Conservation (phyloP, 2,113 vertebrate genomes). For the Struthidea cinerea region DNA sequence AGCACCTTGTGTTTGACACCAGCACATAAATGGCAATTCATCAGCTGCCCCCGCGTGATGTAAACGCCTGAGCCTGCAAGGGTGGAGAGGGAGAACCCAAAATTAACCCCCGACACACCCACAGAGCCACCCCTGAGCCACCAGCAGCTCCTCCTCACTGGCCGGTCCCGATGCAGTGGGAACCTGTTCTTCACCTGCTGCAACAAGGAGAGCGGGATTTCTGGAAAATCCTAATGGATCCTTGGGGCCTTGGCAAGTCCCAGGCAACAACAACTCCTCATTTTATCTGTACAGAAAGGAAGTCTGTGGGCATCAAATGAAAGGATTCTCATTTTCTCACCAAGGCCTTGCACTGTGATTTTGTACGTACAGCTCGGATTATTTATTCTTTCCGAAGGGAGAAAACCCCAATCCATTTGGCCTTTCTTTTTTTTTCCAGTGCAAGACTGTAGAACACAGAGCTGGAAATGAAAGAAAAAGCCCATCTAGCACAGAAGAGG, state of each 20-base stretch:
- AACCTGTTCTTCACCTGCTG: neutral
- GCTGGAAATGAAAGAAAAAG: neutral
- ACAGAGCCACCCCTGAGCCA: neutral
- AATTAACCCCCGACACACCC: neutral
- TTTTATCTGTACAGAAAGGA: neutral
- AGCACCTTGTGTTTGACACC: conserved; percentile 97
- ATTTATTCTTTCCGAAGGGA: neutral
- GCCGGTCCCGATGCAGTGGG: rapidly evolving
- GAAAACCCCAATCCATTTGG: neutral
- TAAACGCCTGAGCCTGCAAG: conserved; percentile 87
- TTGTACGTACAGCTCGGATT: neutral
- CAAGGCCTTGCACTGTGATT: neutral
- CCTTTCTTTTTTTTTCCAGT: neutral
- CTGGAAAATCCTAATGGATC: neutral
- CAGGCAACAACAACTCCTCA: neutral
- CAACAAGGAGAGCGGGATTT: rapidly evolving
- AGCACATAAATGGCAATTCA: conserved; percentile 96
- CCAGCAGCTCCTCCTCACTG: neutral
- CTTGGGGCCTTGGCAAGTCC: neutral
- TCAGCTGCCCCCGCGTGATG: conserved; percentile 95
- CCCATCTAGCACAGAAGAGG: neutral
- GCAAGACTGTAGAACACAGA: neutral
- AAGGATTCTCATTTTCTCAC: neutral
- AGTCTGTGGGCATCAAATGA: neutral
- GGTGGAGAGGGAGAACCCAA: neutral